Base-by-base conservation (phyloP, 2,113 vertebrate species). In the Equus przewalskii region DNA sequence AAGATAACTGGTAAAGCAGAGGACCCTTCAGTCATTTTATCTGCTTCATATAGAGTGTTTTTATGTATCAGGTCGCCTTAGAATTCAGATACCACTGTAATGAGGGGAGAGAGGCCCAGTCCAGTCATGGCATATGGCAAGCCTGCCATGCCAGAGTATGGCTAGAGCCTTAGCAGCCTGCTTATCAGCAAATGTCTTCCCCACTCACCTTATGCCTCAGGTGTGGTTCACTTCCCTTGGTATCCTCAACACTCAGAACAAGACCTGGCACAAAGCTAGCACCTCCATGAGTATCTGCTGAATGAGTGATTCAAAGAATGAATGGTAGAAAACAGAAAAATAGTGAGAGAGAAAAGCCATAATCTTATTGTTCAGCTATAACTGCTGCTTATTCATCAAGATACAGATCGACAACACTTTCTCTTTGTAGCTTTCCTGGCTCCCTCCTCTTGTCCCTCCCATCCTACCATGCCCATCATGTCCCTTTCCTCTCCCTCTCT, bases 1-100 rank as follows among this genome's bases (percentile, higher is more conserved):
- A 91, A 64, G 51, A 93, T 51, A 51, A 69, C 44, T 22, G 51
- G 41, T 26, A 62, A 87, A 70, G 91, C 84, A 95, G 70, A 88
- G 41, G 69, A 30, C 16, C 2, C 44, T 75, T 28, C 1, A 4
- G 30, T 56, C 86, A 54, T 24, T 75, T 88, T 54, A 60, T 79
- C 81, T 92, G 67, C 56, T 94, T 87, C 83, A 26, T 36, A 1
- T 36, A 86, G 65, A 49, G 22, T 60, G 11, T n/a, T 85, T 86
- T 30, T 36, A 28, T 56, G 14, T 49, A 49, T 62, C 13, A 8
- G 9, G 13, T 60, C 33, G 7, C 56, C 67, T 44, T 51, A 79
- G 91, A 91, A 84, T 75, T 56, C 33, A 26, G 73, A 30, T 26
- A 21, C 24, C 58, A n/a, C 46, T 58, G 49, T 41, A 7, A 15